Evolutionary conservation across 1,140 invertebrate species (phyloP), one percentile per base, ranked within the genome.

Genomic region (Procambarus clarkii): DNA sequence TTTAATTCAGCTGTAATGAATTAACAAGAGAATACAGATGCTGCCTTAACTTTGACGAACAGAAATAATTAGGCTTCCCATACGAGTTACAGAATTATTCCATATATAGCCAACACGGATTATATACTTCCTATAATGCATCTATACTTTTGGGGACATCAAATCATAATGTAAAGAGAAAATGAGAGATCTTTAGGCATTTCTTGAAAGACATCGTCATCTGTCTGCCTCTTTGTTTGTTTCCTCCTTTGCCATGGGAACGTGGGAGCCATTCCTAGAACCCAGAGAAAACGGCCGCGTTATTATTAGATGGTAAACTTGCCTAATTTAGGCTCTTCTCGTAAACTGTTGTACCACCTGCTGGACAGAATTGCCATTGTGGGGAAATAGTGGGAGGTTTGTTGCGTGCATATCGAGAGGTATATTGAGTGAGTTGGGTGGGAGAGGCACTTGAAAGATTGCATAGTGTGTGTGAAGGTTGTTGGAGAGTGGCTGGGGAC

Each of bases 401-500:
- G 44, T 2, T 2, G 0, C 50, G 13, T 54, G 13, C 13, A n/a
- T 74, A 60, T 11, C 3, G 71, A 48, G 0, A 48, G 44, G 13
- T 48, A 0, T 45, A 4, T n/a, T 44, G 8, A 21, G 9, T 48
- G 13, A 15, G 18, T 48, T 71, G 44, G 44, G 46, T 64, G 64
- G 60, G 15, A 18, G 44, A 74, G 13, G 9, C 2, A 9, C 18
- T 13, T 21, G 60, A 64, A 1, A 64, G 15, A 18, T 18, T 21
- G 18, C 4, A 4, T 64, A 21, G 60, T 11, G 60, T 11, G 60
- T 46, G 44, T 44, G 81, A 24, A 83, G n/a, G 24, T 5, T 11
- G 50, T 54, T 54, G 0, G 50, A 9, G 34, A 85, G 5, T 48
- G 34, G 84, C 84, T 86, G 84, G 84, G 84, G 84, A 86, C 45